Base-by-base conservation (phyloP, 2,113 vertebrate genomes). In the Copsychus sechellarum region DNA sequence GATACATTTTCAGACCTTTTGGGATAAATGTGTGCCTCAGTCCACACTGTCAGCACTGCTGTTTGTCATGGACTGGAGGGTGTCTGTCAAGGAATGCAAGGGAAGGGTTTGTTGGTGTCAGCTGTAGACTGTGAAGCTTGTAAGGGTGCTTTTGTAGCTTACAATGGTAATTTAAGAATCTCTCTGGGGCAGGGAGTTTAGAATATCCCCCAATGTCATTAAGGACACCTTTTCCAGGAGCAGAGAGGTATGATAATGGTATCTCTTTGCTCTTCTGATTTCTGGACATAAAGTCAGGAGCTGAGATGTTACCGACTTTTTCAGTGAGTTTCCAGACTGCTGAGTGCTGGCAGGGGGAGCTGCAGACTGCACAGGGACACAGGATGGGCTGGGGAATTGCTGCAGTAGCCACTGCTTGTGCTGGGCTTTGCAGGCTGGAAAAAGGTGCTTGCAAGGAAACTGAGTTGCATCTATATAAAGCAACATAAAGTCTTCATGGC, bases 351-450 rank as follows among this genome's bases (percentile, higher is more conserved):
- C 8, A 51, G 12, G 24, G 12, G 8, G 43, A 69, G 58, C 81
- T 83, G 76, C n/a, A 38, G 42, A 6, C 11, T 1, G 2, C 8
- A 1, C 21, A 53, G n/a, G 45, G 36, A 5, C 10, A 3, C 24
- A 13, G 42, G 38, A 6, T 38, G 17, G 12, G 16, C 2, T 86
- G 64, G 28, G 50, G 33, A 24, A 21, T 8, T 4, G 3, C 42
- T 93, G 28, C 28, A 19, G 15, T 4, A 28, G 23, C 8, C 29
- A 2, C 43, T n/a, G 17, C 28, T 21, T 72, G 8, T 26, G 6
- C 53, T 72, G 67, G 4, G 3, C 18, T 29, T 64, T 69, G 18
- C 17, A 56, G 22, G 9, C 40, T 86, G 62, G 24, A 22, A 15
- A 64, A 76, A 80, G 5, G 9, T 26, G 12, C 28, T 38, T 38